These are phyloP conservation scores for Mormyrops boulengeri DNA, from an alignment of 2,797 vertebrate species.

Conservation along the genomic window DNA sequence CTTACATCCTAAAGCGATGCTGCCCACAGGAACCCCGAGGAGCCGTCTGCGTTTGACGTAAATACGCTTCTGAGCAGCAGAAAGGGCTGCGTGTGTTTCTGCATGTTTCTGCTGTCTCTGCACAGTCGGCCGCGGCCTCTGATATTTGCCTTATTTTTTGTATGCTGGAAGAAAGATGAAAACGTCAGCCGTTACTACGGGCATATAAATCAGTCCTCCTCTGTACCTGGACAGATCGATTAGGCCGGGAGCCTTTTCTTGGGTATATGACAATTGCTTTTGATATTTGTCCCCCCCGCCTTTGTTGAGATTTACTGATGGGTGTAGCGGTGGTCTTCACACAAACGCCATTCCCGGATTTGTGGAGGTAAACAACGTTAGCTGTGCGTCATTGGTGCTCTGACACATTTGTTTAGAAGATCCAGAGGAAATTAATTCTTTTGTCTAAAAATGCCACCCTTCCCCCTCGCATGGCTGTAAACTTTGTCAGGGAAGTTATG, in stretches of 20 bases:
- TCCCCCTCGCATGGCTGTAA: background rate
- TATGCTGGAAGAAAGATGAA: background rate
- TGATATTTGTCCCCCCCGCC: background rate
- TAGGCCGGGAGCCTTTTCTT: background rate
- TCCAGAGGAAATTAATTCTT: background rate
- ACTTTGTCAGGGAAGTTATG: background rate
- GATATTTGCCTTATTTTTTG: background rate
- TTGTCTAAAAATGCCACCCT: background rate
- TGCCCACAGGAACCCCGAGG: background rate
- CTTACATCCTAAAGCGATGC: background rate
- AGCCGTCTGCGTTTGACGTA: background rate
- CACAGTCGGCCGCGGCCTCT: background rate
- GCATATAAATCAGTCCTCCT: background rate
- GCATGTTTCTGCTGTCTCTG: background rate
- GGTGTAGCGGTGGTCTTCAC: background rate
- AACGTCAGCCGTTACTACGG: background rate
- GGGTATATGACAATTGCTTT: background rate
- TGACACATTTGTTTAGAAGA: background rate
- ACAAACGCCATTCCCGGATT: background rate
- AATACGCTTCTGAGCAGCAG: background rate
- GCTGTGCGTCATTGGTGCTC: background rate
- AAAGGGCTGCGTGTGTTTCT: no score
- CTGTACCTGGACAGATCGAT: background rate
- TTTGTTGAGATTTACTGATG: background rate
- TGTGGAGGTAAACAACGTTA: background rate